Base-by-base conservation (phyloP, 2,113 vertebrate genomes). In the Corythornis cristatus region DNA sequence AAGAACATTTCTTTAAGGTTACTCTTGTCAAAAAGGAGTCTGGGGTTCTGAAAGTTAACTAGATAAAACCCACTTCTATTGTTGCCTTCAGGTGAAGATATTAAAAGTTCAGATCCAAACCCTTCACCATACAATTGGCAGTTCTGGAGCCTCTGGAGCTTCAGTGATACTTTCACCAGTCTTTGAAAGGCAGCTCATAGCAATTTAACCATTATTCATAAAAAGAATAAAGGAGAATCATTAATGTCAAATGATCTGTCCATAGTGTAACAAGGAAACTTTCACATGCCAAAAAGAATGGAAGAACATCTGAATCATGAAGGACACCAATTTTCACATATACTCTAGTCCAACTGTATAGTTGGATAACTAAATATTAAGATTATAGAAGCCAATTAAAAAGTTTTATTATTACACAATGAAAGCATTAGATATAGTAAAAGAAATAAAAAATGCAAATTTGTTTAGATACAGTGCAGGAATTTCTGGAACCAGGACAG, bases 91-190 rank as follows among this genome's bases (percentile, higher is more conserved):
- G 1, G 17, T 33, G 45, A 91, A 61, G 33, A 77, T 40, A 60
- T 28, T 53, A 50, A 78, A 78, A 82, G 21, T n/a, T 84, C 46
- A 66, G 42, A 87, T 70, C 88, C 56, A 76, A 87, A 76, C 4
- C 21, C 12, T 64, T 77, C 29, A 48, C 65, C 37, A 37, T 19
- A 56, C 16, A 87, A 40, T 0, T 54, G 25, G 21, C 48, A 72
- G 46, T 37, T 86, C 20, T 86, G 22, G 48, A 78, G 56, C 48
- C 37, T 37, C 50, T 50, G 56, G 26, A 78, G 40, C 48, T 74
- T 56, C 48, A 82, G 25, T 51, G 45, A 42, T 21, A 68, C 35
- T 56, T 89, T 23, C 12, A 62, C 35, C 35, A 65, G 16, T 9
- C 35, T 66, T 4, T 70, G 42, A 93, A 68, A 80, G 21, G 64